These are phyloP conservation scores for Resseliella maxima DNA, from an alignment of 2,888 invertebrate genomes.

Conservation along the genomic window DNA sequence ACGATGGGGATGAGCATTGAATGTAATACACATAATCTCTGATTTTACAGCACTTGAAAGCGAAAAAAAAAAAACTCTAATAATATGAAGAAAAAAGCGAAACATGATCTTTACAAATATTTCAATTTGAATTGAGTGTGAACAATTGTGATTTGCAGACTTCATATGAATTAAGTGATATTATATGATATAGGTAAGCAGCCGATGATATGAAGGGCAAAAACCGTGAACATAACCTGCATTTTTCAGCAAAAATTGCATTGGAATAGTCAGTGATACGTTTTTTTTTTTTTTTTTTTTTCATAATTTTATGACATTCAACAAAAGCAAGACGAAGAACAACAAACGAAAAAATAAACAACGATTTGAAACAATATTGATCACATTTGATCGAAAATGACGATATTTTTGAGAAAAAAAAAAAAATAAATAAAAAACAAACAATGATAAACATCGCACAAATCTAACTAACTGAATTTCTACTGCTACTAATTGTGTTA, in stretches of 20 bases:
- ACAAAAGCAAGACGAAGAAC: background rate
- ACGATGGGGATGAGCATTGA: background rate
- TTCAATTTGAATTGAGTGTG: too few species aligned
- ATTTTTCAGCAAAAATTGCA: background rate
- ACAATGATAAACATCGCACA: background rate
- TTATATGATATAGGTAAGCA: too few species aligned
- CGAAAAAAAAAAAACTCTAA: too few species aligned
- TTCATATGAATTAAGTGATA: too few species aligned
- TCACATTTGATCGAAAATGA: background rate
- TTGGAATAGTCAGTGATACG: constrained; percentile 3
- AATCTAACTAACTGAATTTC: constrained; percentile 16
- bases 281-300: background rate
- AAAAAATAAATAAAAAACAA: background rate
- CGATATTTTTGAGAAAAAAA: background rate
- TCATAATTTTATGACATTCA: too few species aligned
- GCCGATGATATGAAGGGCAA: too few species aligned
- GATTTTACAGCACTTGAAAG: background rate
- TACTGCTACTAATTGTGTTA: background rate
- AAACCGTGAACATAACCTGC: too few species aligned
- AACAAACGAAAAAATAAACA: background rate
- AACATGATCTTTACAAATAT: too few species aligned
- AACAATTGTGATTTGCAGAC: too few species aligned
- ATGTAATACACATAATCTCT: too few species aligned
- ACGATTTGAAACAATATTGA: background rate
- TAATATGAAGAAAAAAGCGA: too few species aligned